Percentiles rank a stretch among this genome's conserved stretches.
phyloP scores from a whole-genome alignment of 2,113 vertebrate genomes.

The Panthera leo region DNA sequence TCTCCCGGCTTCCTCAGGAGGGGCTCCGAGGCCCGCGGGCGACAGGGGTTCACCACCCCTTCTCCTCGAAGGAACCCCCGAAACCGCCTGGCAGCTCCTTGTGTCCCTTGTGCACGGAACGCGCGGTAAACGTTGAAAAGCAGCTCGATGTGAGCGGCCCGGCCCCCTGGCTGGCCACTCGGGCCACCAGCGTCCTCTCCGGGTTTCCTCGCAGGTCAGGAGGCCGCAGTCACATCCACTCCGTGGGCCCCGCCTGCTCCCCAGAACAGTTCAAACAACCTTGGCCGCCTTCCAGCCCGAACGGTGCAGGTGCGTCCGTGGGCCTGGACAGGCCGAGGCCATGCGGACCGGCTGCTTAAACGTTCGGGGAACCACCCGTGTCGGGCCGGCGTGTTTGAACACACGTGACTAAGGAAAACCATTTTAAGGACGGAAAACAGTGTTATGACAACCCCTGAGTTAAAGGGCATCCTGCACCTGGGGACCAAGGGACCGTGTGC shows the following conservation, averaged over 20 bases:
- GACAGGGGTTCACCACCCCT: not conserved
- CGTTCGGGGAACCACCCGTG: not conserved
- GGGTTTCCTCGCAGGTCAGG: not conserved
- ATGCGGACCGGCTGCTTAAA: not conserved
- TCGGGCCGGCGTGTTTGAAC: not conserved
- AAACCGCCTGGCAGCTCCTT: not conserved
- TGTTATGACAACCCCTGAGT: not conserved
- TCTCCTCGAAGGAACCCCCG: not conserved
- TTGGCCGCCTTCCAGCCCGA: accelerated
- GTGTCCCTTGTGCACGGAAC: not conserved
- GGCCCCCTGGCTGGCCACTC: accelerated
- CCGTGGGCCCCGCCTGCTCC: not conserved
- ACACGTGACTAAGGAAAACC: not conserved
- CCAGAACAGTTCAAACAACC: not conserved
- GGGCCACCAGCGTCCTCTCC: not conserved
- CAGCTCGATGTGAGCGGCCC: accelerated
- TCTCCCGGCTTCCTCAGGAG: not conserved
- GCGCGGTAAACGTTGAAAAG: too few relatives aligned
- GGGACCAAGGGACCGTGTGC: accelerated
- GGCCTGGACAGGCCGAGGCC: too few relatives aligned
- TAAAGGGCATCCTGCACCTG: not conserved
- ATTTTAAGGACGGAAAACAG: not conserved
- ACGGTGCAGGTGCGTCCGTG: accelerated
- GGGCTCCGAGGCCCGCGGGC: not conserved
- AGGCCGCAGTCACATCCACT: accelerated